Evolutionary conservation across 30 jellyfish, hydroid and myxozoan species (phyloP).

Genomic region (Hydractinia symbiolongicarpus): DNA sequence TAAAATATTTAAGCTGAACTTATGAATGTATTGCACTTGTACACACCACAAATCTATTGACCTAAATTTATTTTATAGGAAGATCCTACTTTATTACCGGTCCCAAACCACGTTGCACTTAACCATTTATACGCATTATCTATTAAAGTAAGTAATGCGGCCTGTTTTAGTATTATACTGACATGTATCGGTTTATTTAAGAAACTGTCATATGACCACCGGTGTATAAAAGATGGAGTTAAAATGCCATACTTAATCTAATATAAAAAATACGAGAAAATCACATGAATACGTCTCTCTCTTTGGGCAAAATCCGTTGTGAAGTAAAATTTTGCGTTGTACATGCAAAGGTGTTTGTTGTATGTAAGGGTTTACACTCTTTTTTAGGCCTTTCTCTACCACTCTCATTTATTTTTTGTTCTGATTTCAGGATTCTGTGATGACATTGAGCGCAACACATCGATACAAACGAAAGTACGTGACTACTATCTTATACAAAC

Average conservation of each 20-base stretch:
- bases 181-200: neutral
- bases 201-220: neutral
- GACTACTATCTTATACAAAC: constrained; percentile 83
- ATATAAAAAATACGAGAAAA: too few species aligned
- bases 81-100: constrained; percentile 85
- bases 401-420: too few species aligned
- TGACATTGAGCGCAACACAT: constrained; percentile 96
- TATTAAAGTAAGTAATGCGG: constrained; percentile 52
- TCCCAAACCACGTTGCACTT: constrained; percentile 93
- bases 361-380: too few species aligned
- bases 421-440: constrained; percentile 74
- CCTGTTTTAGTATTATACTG: neutral
- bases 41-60: neutral
- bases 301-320: too few species aligned
- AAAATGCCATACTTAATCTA: too few species aligned
- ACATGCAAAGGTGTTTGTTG: too few species aligned
- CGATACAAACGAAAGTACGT: constrained; percentile 84
- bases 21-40: neutral
- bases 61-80: constrained; percentile 40
- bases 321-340: too few species aligned
- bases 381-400: too few species aligned
- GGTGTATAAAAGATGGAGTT: too few species aligned
- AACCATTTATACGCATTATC: constrained; percentile 90
- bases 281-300: too few species aligned
- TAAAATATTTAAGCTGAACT: too few species aligned